Conservation (phyloP, 2,113 vertebrate species). For the Pelecanus crispus region DNA sequence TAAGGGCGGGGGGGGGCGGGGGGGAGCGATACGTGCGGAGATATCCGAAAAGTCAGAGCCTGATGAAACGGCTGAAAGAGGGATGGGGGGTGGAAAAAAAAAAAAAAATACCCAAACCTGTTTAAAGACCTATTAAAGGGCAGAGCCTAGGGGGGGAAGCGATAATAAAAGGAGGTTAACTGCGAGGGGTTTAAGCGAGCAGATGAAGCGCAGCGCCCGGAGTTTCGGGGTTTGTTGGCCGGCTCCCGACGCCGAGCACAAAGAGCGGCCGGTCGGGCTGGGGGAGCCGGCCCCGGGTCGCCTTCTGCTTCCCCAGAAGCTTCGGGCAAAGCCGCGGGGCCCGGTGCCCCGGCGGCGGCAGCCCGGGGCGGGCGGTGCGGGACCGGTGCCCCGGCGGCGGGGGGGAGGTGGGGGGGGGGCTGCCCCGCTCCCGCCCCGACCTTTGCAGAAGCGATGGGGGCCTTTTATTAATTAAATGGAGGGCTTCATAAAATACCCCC, state of each 20-base stretch:
- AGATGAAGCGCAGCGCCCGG: background rate
- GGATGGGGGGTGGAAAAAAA: background rate
- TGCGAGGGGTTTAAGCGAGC: background rate
- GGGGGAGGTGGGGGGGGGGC: background rate
- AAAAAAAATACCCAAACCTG: background rate
- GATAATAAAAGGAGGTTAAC: conserved; percentile 23
- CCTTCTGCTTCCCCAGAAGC: background rate
- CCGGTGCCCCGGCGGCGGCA: background rate
- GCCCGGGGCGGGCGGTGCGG: background rate
- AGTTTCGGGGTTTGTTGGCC: conserved; percentile 50
- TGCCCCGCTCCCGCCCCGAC: conserved; percentile 35
- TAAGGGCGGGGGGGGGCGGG: conserved; percentile 24
- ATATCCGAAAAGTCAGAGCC: conserved; percentile 47
- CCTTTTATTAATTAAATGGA: conserved; percentile 67
- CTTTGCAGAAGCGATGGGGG: conserved; percentile 56
- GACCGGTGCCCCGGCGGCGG: background rate
- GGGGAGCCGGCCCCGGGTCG: conserved; percentile 84
- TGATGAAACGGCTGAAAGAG: conserved; percentile 35
- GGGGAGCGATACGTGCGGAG: background rate
- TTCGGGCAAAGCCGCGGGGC: background rate
- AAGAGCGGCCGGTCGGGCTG: conserved; percentile 59
- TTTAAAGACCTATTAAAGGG: conserved; percentile 59
- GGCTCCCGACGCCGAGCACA: conserved; percentile 54
- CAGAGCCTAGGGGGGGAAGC: background rate
- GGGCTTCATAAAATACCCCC: conserved; percentile 67